phyloP scores from a whole-genome alignment of 2,113 vertebrate genomes.

The Micronycteris hirsuta region DNA sequence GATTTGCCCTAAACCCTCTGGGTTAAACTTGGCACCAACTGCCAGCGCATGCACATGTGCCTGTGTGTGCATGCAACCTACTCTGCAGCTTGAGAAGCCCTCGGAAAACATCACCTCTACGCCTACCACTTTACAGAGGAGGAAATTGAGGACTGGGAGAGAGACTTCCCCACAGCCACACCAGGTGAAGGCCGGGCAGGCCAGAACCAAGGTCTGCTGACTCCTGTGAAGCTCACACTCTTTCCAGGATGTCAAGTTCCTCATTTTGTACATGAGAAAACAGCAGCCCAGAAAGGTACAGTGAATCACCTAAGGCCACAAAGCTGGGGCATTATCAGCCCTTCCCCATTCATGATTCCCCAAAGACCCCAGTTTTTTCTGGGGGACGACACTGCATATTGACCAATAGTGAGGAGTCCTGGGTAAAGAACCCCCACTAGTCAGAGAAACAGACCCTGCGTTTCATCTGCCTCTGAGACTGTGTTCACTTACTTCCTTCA shows the following conservation, averaged over 20 bases:
- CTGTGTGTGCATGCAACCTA: neutral
- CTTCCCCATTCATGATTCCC: neutral
- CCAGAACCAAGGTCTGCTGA: neutral
- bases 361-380: neutral
- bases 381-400: neutral
- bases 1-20: neutral
- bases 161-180: neutral
- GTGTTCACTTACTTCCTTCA: neutral
- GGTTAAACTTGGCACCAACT: neutral
- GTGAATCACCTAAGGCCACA: neutral
- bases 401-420: neutral
- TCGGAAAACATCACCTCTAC: neutral
- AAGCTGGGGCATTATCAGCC: neutral
- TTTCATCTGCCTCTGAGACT: neutral
- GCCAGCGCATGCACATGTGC: rapidly evolving
- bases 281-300: neutral
- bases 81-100: neutral
- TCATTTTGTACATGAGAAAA: neutral
- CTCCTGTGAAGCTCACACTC: neutral
- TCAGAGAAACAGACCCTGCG: neutral
- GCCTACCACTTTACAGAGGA: neutral
- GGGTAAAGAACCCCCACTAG: neutral
- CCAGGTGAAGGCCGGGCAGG: neutral
- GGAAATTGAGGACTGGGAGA: neutral
- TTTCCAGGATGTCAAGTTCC: neutral